Percentiles rank a stretch among this genome's conserved stretches.
Conservation (phyloP, 2,113 vertebrate genomes). For the Carlito syrichta region DNA sequence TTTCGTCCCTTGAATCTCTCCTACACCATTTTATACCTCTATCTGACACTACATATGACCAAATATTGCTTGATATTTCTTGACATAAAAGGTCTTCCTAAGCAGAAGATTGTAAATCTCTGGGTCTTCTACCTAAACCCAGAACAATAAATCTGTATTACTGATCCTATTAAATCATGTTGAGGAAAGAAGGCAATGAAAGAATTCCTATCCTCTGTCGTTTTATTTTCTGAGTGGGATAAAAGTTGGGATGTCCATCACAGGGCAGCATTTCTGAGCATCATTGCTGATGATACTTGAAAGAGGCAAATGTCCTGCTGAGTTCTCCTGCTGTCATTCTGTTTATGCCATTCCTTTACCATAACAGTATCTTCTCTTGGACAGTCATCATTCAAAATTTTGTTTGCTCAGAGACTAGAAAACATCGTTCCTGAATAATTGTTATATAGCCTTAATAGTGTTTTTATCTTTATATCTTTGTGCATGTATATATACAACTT, state of each 20-base stretch:
- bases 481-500: background rate
- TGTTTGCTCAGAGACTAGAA: background rate
- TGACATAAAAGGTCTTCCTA: background rate
- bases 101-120: background rate
- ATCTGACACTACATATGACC: background rate
- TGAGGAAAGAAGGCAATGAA: background rate
- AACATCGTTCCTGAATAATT: background rate
- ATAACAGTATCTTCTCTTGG: background rate
- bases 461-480: background rate
- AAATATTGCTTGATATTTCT: background rate
- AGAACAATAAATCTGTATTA: background rate
- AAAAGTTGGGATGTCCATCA: background rate
- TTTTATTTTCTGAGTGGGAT: background rate
- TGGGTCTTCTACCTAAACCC: background rate
- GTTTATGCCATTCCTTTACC: background rate
- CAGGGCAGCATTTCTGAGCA: background rate
- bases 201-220: background rate
- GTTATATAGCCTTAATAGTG: background rate
- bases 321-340: background rate
- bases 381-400: background rate
- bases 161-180: background rate
- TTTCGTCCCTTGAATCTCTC: background rate
- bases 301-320: background rate
- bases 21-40: background rate
- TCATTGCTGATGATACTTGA: background rate